Evolutionary conservation across 1,140 invertebrate species (phyloP), one percentile per base, ranked within the genome.

Genomic region (Nylanderia fulva): DNA sequence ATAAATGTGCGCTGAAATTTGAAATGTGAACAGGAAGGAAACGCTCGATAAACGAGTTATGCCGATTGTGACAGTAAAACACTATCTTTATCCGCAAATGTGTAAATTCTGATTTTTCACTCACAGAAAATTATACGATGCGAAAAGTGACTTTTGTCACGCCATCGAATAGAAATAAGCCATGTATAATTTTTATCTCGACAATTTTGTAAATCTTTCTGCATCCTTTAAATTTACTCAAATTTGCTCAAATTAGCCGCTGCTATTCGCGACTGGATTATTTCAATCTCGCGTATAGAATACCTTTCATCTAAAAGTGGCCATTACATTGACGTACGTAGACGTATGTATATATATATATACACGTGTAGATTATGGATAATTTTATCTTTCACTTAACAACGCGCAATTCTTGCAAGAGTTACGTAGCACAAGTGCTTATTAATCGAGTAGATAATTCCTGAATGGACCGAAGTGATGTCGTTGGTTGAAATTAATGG

Each of bases 351-450:
- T 48, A 48, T 48, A 42, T 42, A 42, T 42, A 39, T 39, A 42
- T 42, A 42, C 9, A 45, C 3, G 13, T 45, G 3, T 45, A 48
- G 58, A 54, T 66, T 15, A 1, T n/a, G 4, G 60, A 52, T 54
- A 77, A 77, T 77, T 48, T 48, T 48, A 66, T 21, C 13, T 66
- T 48, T 52, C 27, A 66, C 64, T 77, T 77, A 77, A 36, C 27
- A 60, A 15, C 13, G 45, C 45, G 45, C 18, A 48, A 48, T 5
- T 48, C 13, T 15, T 15, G 3, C 13, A 13, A 45, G 13, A 45
- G 42, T 48, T 15, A n/a, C 60, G 29, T n/a, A 4, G 6, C 29
- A 39, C 60, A 29, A 36, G 9, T 48, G 48, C 24, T 29, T 64
- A 13, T 77, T 29, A 66, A 27, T 69, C 21, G 66, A 29, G n/a